Percentiles rank a stretch among this genome's conserved stretches.
These are phyloP conservation scores for Malthinus seriepunctatus DNA, from an alignment of 2,888 invertebrate species.

Conservation along the genomic window DNA sequence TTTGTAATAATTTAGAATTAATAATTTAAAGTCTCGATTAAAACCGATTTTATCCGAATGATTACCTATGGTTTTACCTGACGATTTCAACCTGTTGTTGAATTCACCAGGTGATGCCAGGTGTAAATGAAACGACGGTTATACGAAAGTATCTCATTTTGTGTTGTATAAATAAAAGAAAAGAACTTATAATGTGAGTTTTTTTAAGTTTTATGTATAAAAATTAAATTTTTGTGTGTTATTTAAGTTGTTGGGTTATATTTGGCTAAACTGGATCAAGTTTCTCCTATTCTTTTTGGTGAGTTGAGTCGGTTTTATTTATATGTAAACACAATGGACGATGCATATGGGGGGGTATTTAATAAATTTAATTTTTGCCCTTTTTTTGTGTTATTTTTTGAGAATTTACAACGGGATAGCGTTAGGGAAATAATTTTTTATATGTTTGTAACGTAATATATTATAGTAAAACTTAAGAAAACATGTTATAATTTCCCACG, in stretches of 20 bases:
- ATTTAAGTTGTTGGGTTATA: background rate
- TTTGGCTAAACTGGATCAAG: constrained; percentile 18
- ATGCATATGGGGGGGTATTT: background rate
- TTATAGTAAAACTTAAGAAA: constrained; percentile 1
- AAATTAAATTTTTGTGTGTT: background rate
- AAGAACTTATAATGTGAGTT: constrained; percentile 14
- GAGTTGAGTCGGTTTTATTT: constrained; percentile 3
- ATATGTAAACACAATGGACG: background rate
- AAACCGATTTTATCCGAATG: constrained; percentile 16
- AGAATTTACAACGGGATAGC: background rate
- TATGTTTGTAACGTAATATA: constrained; percentile 2
- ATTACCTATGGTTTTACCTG: background rate
- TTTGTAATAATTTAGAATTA: background rate
- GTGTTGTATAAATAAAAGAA: background rate
- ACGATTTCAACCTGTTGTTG: constrained; percentile 38
- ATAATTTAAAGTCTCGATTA: constrained; percentile 6
- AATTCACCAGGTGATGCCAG: constrained; percentile 25
- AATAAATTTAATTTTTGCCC: background rate
- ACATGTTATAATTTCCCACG: constrained; percentile 13
- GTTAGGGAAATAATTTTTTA: constrained; percentile 3
- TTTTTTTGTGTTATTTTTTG: background rate
- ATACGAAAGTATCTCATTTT: constrained; percentile 11
- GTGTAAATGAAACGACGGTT: constrained; percentile 34
- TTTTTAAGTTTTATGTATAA: background rate
- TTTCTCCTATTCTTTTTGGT: constrained; percentile 14